phyloP scores from a whole-genome alignment of 2,888 invertebrate species.

The Stictocephala bisonia region DNA sequence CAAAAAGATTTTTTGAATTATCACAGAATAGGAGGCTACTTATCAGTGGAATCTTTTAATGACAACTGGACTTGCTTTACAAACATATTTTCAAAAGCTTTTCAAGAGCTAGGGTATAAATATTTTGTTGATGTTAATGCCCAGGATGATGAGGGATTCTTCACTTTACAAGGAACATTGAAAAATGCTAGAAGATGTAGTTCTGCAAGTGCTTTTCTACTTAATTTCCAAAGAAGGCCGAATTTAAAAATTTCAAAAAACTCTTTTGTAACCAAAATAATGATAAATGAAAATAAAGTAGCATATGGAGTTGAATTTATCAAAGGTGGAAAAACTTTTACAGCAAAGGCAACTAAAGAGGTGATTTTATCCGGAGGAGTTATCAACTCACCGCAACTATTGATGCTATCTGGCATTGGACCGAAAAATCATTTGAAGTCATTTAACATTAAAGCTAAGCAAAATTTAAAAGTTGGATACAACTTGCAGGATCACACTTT shows the following conservation, averaged over 20 bases:
- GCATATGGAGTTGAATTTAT: slow-evolving; percentile 17
- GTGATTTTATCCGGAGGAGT: not conserved
- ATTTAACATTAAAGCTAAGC: not conserved
- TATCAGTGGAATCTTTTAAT: not conserved
- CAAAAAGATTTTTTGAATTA: not conserved
- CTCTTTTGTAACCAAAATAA: not conserved
- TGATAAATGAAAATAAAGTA: not conserved
- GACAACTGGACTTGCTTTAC: not conserved
- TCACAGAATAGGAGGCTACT: not conserved
- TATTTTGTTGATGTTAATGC: not conserved
- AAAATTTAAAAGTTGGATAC: not conserved
- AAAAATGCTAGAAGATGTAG: slow-evolving; percentile 22
- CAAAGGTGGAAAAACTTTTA: not conserved
- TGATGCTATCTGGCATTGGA: slow-evolving; percentile 11
- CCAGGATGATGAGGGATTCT: not conserved
- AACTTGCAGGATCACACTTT: slow-evolving; percentile 18
- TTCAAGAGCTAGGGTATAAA: not conserved
- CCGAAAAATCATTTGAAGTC: not conserved
- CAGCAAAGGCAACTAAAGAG: not conserved
- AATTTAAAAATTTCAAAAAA: slow-evolving; percentile 21
- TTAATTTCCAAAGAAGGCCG: not conserved
- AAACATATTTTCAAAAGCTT: not conserved
- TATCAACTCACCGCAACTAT: not conserved
- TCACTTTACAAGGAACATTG: slow-evolving; percentile 9
- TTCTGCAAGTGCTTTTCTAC: slow-evolving; percentile 8